Evolutionary conservation across 2,888 invertebrate genomes (phyloP), one percentile per base, ranked within the genome.

Genomic region (Agelastica alni): DNA sequence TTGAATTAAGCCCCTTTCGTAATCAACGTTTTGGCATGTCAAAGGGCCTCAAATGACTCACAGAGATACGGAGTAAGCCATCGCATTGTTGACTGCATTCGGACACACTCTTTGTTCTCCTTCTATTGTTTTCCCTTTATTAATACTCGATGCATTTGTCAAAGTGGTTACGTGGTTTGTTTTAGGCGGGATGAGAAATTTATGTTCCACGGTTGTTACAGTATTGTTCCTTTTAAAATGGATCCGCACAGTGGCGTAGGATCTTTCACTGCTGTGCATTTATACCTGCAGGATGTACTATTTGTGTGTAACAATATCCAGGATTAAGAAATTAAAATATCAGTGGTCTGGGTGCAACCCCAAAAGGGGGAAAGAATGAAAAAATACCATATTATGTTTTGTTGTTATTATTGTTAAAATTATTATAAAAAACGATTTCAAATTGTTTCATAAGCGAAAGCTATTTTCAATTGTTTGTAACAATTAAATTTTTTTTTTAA

Each of bases 101-200:
- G 57, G 37, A 53, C 47, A 46, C 53, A 53, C 43, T n/a, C n/a
- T 43, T 53, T 43, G 51, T 53, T 49, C 42, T 32, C 39, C n/a
- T 18, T 32, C 55, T 47, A 53, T 58, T 53, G 57, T 58, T 46
- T 46, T 42, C 51, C 22, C 39, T 45, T 51, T 46, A 58, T 53
- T 56, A 53, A 58, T 58, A 42, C 51, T 14, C 41, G 34, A 41
- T 48, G 53, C 53, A 58, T 58, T 58, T 53, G 57, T 58, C 53
- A 58, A 47, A 37, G 46, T 44, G 41, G 51, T 53, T 49, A 57
- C 45, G 46, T 46, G 52, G 45, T 42, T 53, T 47, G 55, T 56
- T 56, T 49, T 47, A 18, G 26, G 37, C 18, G 47, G 32, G 16
- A 43, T 32, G 41, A 49, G 26, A 49, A 49, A 39, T 39, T 32